phyloP scores from a whole-genome alignment of 1,140 invertebrate genomes.

The Musca vetustissima region DNA sequence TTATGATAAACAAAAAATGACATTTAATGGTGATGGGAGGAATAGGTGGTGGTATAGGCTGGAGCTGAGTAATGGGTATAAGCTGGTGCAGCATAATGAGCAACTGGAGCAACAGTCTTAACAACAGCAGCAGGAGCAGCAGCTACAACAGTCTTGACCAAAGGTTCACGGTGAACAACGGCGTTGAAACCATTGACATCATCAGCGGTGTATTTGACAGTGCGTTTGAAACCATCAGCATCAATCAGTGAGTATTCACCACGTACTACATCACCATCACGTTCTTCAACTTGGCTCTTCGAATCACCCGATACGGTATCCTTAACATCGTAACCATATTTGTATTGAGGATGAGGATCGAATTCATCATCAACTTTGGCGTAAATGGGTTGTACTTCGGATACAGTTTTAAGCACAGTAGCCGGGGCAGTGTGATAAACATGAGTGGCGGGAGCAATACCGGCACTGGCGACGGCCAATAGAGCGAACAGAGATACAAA shows the following conservation, averaged over 20 bases:
- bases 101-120: conserved; percentile 37
- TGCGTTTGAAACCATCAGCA: conserved; percentile 51
- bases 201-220: conserved; percentile 58
- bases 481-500: conserved; percentile 39
- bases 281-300: conserved; percentile 61
- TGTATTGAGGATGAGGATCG: conserved; percentile 59
- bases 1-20: conserved; percentile 48
- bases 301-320: conserved; percentile 62
- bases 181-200: conserved; percentile 58
- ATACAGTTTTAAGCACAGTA: not conserved
- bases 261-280: conserved; percentile 58
- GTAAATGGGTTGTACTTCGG: conserved; percentile 34
- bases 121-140: conserved; percentile 41
- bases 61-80: conserved; percentile 30
- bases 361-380: conserved; percentile 46
- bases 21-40: conserved; percentile 43
- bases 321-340: conserved; percentile 58
- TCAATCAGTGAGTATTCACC: conserved; percentile 59
- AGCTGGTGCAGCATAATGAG: too few relatives aligned
- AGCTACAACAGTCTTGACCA: conserved; percentile 28
- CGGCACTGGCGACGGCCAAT: conserved; percentile 44
- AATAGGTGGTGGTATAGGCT: conserved; percentile 26
- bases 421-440: conserved; percentile 31
- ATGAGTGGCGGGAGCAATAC: conserved; percentile 36
- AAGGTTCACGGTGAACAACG: conserved; percentile 54